Percentiles rank a stretch among this genome's conserved stretches.
phyloP scores from a whole-genome alignment of 2,888 invertebrate species.

The Ormyrus labotus region DNA sequence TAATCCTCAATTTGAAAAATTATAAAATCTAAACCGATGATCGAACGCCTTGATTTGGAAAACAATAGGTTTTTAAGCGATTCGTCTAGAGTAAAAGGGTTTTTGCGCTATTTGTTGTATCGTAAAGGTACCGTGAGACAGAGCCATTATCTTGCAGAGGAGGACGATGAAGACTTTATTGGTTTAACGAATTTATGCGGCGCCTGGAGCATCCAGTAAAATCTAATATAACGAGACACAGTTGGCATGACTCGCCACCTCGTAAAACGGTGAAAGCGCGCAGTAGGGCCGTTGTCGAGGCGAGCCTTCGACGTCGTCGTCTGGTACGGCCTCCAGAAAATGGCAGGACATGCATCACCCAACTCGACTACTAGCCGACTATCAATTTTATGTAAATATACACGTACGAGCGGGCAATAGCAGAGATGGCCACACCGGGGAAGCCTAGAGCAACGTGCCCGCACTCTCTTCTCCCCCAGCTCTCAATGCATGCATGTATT shows the following conservation, averaged over 20 bases:
- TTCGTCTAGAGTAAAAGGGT: too few relatives aligned
- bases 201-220: constrained; percentile 70
- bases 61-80: too few relatives aligned
- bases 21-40: too few relatives aligned
- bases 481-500: constrained; percentile 47
- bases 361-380: constrained; percentile 55
- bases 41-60: too few relatives aligned
- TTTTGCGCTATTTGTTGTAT: too few relatives aligned
- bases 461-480: too few relatives aligned
- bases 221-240: constrained; percentile 74
- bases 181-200: constrained; percentile 73
- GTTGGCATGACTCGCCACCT: constrained; percentile 72
- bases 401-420: constrained; percentile 1
- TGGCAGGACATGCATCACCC: constrained; percentile 61
- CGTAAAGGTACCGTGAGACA: not conserved
- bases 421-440: not conserved
- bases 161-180: constrained; percentile 70
- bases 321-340: constrained; percentile 57
- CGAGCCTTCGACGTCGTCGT: constrained; percentile 53
- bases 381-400: constrained; percentile 63
- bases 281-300: constrained; percentile 61
- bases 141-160: constrained; percentile 36
- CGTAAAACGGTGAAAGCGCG: constrained; percentile 68
- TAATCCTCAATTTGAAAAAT: too few relatives aligned
- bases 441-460: constrained; percentile 9